A percentile compares a stretch with the other conserved stretches of the same genome.
phyloP scores from a whole-genome alignment of 2,113 vertebrate species.

The Otocyon megalotis region DNA sequence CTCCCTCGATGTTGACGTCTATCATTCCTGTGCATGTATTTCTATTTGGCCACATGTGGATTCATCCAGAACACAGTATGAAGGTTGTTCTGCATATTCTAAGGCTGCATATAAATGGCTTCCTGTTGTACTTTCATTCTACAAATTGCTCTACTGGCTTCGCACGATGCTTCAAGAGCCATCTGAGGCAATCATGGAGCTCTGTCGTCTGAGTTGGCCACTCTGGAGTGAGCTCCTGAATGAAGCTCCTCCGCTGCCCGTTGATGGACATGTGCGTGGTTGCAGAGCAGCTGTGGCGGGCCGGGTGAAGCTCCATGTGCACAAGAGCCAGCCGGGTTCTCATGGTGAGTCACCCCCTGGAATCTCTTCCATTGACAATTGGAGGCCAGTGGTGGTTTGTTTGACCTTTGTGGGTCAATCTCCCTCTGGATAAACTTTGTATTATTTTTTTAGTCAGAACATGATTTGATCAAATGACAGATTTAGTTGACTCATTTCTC shows the following conservation, averaged over 20 bases:
- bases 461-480: background rate
- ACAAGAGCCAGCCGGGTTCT: background rate
- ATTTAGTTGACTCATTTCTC: background rate
- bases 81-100: background rate
- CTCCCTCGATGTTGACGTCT: background rate
- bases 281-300: background rate
- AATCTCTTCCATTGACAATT: fast-evolving
- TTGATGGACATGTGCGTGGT: fast-evolving
- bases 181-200: background rate
- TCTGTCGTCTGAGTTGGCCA: fast-evolving
- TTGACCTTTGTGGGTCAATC: background rate
- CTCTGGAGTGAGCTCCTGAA: fast-evolving
- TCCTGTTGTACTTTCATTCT: background rate
- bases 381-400: background rate
- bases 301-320: fast-evolving
- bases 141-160: background rate
- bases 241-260: background rate
- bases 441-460: background rate
- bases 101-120: no score
- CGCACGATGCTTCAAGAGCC: fast-evolving
- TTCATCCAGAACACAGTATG: background rate
- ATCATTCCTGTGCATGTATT: background rate
- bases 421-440: background rate
- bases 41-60: background rate
- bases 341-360: background rate